Conservation (phyloP, 2,113 vertebrate species). For the Perca flavescens region DNA sequence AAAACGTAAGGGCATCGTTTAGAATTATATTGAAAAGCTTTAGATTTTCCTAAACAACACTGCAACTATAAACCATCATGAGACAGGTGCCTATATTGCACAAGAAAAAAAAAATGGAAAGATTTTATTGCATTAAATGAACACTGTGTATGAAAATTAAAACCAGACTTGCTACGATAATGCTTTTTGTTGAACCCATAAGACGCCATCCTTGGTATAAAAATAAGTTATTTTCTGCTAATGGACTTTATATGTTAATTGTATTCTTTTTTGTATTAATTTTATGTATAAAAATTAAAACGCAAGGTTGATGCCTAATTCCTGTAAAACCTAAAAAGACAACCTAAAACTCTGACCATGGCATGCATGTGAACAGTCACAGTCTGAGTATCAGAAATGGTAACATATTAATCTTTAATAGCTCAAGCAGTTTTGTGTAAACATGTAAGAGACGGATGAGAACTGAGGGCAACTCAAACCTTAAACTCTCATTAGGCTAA, state of each 20-base stretch:
- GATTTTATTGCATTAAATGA: slow-evolving; percentile 60
- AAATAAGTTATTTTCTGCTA: slow-evolving; percentile 18
- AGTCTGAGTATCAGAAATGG: slow-evolving; percentile 6
- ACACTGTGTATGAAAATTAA: slow-evolving; percentile 54
- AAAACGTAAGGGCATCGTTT: slow-evolving; percentile 32
- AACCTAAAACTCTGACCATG: neutral
- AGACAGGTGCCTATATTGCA: slow-evolving; percentile 57
- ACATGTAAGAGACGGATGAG: slow-evolving; percentile 35
- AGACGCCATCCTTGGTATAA: slow-evolving; percentile 21
- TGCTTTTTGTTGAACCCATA: slow-evolving; percentile 19
- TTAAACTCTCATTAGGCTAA: slow-evolving; percentile 41
- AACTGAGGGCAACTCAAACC: slow-evolving; percentile 23
- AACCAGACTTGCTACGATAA: slow-evolving; percentile 55
- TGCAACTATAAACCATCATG: slow-evolving; percentile 12
- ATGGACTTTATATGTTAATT: slow-evolving; percentile 19
- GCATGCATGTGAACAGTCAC: slow-evolving; percentile 4
- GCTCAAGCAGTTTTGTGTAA: slow-evolving; percentile 39
- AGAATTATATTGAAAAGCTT: slow-evolving; percentile 14
- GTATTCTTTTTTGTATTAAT: neutral
- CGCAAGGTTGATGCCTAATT: neutral
- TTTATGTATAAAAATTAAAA: neutral
- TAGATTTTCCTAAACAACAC: slow-evolving; percentile 5
- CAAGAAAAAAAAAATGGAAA: slow-evolving; percentile 30
- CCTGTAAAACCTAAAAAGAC: neutral
- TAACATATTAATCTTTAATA: slow-evolving; percentile 48